Conservation (phyloP, 64 coral and sea anemone species). For the Trachythela sp. region DNA sequence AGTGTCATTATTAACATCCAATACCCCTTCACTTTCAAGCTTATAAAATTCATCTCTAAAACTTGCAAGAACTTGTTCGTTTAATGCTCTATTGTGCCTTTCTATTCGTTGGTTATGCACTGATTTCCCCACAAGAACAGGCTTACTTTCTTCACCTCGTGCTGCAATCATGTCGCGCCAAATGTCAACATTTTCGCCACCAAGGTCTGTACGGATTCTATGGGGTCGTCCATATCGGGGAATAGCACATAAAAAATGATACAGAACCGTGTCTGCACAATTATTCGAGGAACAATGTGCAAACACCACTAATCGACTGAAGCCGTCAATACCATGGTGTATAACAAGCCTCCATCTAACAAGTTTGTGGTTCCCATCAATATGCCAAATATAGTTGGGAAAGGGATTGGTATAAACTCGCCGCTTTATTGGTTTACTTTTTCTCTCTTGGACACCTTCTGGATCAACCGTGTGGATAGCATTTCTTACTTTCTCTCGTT, state of each 20-base stretch:
- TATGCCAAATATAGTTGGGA: slow-evolving; percentile 55
- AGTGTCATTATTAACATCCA: slow-evolving; percentile 46
- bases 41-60: slow-evolving; percentile 43
- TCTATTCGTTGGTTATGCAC: slow-evolving; percentile 47
- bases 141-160: background rate
- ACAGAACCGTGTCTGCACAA: slow-evolving; percentile 19
- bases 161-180: background rate
- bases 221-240: slow-evolving; percentile 25
- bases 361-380: slow-evolving; percentile 65
- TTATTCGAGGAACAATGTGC: slow-evolving; percentile 1
- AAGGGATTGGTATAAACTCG: slow-evolving; percentile 37
- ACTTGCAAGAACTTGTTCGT: slow-evolving; percentile 27
- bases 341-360: slow-evolving; percentile 47
- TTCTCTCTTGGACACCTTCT: background rate
- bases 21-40: slow-evolving; percentile 35
- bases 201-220: background rate
- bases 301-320: slow-evolving; percentile 42
- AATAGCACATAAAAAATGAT: background rate
- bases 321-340: slow-evolving; percentile 52
- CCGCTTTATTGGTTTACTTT: slow-evolving; percentile 27
- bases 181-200: background rate
- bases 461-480: slow-evolving; percentile 41
- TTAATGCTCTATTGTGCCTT: slow-evolving; percentile 27
- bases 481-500: slow-evolving; percentile 12
- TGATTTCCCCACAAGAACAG: background rate